These are phyloP conservation scores for Drosophila pseudoananassae DNA, from an alignment of 1,140 invertebrate species.

Conservation along the genomic window DNA sequence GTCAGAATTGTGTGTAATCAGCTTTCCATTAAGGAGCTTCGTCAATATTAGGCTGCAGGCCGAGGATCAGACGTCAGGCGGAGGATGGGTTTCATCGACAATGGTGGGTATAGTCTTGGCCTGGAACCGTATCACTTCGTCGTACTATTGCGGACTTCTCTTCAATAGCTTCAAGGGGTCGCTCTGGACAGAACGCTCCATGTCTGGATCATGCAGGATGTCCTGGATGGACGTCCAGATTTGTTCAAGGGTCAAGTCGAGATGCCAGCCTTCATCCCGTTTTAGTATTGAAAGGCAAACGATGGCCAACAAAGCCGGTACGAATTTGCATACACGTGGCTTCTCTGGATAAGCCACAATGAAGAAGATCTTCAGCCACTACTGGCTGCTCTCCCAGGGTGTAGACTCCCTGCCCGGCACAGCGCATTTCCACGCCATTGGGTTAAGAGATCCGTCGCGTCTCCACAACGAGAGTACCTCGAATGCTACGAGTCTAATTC, in stretches of 20 bases:
- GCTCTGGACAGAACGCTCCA: conserved; percentile 99
- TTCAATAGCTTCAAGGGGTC: conserved; percentile 99
- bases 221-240: conserved; percentile 99
- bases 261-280: conserved; percentile 99
- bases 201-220: conserved; percentile 98
- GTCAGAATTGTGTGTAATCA: too few relatives aligned
- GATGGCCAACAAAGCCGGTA: conserved; percentile 98
- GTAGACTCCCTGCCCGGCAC: conserved; percentile 99
- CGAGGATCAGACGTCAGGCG: neutral
- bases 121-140: conserved; percentile 97
- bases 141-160: conserved; percentile 98
- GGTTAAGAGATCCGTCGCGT: conserved; percentile 96
- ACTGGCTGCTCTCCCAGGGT: conserved; percentile 98
- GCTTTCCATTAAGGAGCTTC: neutral
- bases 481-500: conserved; percentile 98
- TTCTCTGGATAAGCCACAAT: conserved; percentile 99
- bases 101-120: conserved; percentile 84
- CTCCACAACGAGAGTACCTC: conserved; percentile 93
- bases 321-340: conserved; percentile 99
- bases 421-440: conserved; percentile 99
- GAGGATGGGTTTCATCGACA: neutral
- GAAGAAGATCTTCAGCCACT: conserved; percentile 99
- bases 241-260: conserved; percentile 99
- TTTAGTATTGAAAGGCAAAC: conserved; percentile 98
- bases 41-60: neutral